These are phyloP conservation scores for Carcharodon carcharias DNA, from an alignment of 2,797 vertebrate genomes.

Conservation along the genomic window DNA sequence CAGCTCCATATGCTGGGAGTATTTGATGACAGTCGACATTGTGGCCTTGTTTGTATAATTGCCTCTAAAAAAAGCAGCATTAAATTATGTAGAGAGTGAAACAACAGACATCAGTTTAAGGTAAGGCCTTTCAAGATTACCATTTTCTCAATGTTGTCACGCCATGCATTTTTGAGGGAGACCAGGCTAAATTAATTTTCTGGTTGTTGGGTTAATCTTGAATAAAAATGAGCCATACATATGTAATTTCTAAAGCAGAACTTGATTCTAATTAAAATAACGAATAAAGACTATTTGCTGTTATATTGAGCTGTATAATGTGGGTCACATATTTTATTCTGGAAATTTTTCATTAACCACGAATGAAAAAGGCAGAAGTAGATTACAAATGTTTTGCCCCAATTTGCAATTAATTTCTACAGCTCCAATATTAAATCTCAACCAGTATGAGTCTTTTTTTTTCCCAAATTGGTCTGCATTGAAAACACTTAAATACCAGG, in stretches of 20 bases:
- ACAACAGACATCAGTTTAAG: slow-evolving; percentile 27
- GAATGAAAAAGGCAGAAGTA: background rate
- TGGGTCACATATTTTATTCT: background rate
- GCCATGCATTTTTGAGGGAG: background rate
- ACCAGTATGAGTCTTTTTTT: background rate
- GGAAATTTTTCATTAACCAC: background rate
- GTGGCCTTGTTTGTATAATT: slow-evolving; percentile 34
- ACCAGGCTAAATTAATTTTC: background rate
- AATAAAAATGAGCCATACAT: background rate
- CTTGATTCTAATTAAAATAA: slow-evolving; percentile 23
- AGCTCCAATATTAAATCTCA: background rate
- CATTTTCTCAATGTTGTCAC: background rate
- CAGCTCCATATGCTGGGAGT: slow-evolving; percentile 34
- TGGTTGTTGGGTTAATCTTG: slow-evolving; percentile 11
- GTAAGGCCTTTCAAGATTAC: background rate
- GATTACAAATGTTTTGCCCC: background rate
- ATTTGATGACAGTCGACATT: slow-evolving; percentile 20
- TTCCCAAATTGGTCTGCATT: background rate
- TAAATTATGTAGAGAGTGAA: slow-evolving; percentile 14
- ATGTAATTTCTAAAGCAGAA: background rate
- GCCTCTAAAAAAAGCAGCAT: slow-evolving; percentile 25
- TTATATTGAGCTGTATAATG: background rate
- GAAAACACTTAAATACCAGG: background rate
- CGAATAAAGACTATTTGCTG: background rate
- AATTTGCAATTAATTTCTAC: background rate